Conservation (phyloP, 2,888 invertebrate genomes). For the Drosophila hawaiiensis region DNA sequence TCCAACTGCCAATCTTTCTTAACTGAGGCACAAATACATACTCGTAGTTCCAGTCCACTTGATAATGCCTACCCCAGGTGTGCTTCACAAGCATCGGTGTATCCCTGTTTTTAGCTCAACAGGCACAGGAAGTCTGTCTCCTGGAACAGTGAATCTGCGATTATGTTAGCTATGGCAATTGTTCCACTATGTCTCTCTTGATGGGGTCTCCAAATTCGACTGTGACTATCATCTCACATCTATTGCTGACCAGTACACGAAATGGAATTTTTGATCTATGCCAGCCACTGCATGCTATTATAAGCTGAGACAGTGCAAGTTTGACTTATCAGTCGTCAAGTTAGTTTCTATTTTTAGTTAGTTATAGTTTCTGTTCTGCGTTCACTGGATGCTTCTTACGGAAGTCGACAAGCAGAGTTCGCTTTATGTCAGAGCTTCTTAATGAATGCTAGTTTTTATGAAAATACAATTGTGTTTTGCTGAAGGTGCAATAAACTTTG, state of each 20-base stretch:
- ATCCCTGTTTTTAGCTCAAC: constrained; percentile 86
- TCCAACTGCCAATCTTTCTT: constrained; percentile 96
- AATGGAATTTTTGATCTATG: background rate
- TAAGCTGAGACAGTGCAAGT: constrained; percentile 19
- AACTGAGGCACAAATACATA: constrained; percentile 89
- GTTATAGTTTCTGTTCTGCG: background rate
- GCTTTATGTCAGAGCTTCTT: constrained; percentile 30
- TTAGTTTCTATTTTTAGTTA: constrained; percentile 1
- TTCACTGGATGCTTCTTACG: constrained; percentile 23
- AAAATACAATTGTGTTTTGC: constrained; percentile 31
- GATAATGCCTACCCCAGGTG: constrained; percentile 97
- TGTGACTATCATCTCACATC: constrained; percentile 24
- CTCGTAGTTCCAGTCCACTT: constrained; percentile 92
- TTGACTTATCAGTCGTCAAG: background rate
- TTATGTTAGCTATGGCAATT: background rate
- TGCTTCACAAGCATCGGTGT: constrained; percentile 96
- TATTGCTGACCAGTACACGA: constrained; percentile 20
- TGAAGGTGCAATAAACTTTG: constrained; percentile 26
- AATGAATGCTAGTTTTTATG: constrained; percentile 3
- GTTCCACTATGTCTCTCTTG: background rate
- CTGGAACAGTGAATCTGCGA: constrained; percentile 18
- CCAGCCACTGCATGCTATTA: background rate
- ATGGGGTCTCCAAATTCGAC: background rate
- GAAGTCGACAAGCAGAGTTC: constrained; percentile 40
- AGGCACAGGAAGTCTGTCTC: constrained; percentile 94